phyloP scores from a whole-genome alignment of 2,888 invertebrate genomes.

The Hypomecis atomaria region DNA sequence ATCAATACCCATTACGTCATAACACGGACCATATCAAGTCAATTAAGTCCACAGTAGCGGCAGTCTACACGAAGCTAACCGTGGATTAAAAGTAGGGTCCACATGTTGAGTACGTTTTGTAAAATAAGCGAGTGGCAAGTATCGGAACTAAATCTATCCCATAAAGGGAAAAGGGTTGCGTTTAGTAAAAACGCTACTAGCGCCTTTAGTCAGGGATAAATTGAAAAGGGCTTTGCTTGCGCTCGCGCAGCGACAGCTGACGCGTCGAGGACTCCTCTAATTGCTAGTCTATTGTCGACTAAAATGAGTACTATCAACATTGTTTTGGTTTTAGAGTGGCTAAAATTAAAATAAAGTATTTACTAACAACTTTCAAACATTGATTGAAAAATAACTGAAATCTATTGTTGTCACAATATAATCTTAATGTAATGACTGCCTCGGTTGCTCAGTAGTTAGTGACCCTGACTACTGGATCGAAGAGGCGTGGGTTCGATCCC shows the following conservation, averaged over 20 bases:
- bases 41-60: constrained; percentile 50
- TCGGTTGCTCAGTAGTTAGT: no score
- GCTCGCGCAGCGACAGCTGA: constrained; percentile 76
- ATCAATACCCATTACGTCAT: constrained; percentile 20
- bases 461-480: no score
- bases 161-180: background rate
- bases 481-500: no score
- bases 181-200: background rate
- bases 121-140: background rate
- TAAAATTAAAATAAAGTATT: no score
- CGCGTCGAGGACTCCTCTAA: constrained; percentile 55
- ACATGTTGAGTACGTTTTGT: constrained; percentile 22
- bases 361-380: no score
- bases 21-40: constrained; percentile 18
- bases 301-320: constrained; percentile 25
- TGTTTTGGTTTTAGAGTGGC: constrained; percentile 19
- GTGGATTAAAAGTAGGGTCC: constrained; percentile 69
- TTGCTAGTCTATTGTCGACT: constrained; percentile 51
- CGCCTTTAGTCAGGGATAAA: background rate
- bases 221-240: constrained; percentile 48
- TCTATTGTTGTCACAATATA: no score
- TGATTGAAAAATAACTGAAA: no score
- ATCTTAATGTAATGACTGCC: no score
- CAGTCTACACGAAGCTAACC: constrained; percentile 53
- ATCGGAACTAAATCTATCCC: background rate